Conservation (phyloP, 2,888 invertebrate genomes). For the Diarsia dahlii region DNA sequence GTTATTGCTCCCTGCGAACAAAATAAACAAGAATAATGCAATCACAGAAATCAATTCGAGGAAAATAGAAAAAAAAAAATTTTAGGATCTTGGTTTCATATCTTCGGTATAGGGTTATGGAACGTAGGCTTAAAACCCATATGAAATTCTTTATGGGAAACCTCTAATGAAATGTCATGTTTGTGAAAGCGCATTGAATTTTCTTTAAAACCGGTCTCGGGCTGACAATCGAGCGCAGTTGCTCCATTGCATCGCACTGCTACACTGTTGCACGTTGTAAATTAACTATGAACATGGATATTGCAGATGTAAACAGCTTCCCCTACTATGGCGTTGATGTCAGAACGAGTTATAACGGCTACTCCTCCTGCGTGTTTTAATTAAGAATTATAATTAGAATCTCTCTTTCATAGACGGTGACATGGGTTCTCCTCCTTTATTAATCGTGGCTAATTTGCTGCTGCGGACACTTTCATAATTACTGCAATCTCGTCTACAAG, state of each 20-base stretch:
- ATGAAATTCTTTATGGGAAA: conserved; percentile 72
- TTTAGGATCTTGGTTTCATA: conserved; percentile 8
- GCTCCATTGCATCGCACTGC: conserved; percentile 31
- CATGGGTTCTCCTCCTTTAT: conserved; percentile 27
- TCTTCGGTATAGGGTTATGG: conserved; percentile 4
- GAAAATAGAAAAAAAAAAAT: neutral
- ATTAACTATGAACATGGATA: conserved; percentile 54
- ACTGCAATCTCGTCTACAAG: conserved; percentile 39
- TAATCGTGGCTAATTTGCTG: conserved; percentile 34
- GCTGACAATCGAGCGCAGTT: conserved; percentile 58
- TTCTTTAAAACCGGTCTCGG: conserved; percentile 81
- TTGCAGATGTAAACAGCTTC: conserved; percentile 48
- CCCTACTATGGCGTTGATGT: conserved; percentile 40
- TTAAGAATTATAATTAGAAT: conserved; percentile 57
- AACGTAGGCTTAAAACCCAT: conserved; percentile 28
- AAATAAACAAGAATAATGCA: conserved; percentile 5
- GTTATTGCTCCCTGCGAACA: conserved; percentile 28
- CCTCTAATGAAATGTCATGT: conserved; percentile 72
- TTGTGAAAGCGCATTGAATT: conserved; percentile 83
- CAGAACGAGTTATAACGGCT: conserved; percentile 49
- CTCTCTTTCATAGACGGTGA: conserved; percentile 39
- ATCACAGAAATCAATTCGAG: neutral
- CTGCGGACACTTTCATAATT: conserved; percentile 27
- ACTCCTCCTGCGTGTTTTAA: conserved; percentile 54
- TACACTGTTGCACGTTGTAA: conserved; percentile 44